Percentiles rank a stretch among this genome's conserved stretches.
Conservation (phyloP, 1,140 invertebrate species). For the Heterodera schachtii region DNA sequence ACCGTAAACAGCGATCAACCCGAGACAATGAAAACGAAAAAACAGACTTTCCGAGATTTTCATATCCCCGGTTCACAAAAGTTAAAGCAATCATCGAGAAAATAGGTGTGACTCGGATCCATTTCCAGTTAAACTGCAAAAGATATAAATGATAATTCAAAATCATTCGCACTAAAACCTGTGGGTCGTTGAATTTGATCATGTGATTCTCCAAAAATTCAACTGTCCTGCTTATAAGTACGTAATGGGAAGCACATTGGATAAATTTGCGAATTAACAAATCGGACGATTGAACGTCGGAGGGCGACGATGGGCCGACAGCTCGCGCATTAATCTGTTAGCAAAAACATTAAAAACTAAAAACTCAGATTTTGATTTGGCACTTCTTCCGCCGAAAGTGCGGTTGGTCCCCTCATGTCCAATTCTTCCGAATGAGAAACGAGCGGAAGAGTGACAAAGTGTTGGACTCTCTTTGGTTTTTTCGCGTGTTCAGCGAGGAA, state of each 20-base stretch:
- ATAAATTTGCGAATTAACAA: slow-evolving; percentile 32
- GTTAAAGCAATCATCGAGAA: slow-evolving; percentile 43
- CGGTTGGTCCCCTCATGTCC: slow-evolving; percentile 53
- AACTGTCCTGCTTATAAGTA: slow-evolving; percentile 22
- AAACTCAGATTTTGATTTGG: background rate
- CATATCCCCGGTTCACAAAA: slow-evolving; percentile 39
- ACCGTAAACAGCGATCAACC: slow-evolving; percentile 1
- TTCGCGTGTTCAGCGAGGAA: slow-evolving; percentile 51
- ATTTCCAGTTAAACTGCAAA: slow-evolving; percentile 53
- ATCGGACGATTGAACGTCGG: background rate
- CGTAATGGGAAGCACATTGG: slow-evolving; percentile 23
- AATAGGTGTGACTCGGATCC: slow-evolving; percentile 44
- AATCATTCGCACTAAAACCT: background rate
- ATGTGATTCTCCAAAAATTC: slow-evolving; percentile 33
- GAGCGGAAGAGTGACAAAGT: slow-evolving; percentile 44
- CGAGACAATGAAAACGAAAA: background rate
- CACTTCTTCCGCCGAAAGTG: slow-evolving; percentile 47
- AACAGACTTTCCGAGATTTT: slow-evolving; percentile 47
- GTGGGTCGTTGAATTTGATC: slow-evolving; percentile 17
- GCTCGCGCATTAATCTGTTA: background rate
- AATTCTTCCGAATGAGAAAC: slow-evolving; percentile 38
- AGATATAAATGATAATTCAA: background rate
- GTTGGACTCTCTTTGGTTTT: slow-evolving; percentile 34
- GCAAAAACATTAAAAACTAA: background rate
- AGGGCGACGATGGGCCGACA: slow-evolving; percentile 2